Evolutionary conservation across 2,797 vertebrate species (phyloP), one percentile per base, ranked within the genome.

Genomic region (Fratercula arctica): DNA sequence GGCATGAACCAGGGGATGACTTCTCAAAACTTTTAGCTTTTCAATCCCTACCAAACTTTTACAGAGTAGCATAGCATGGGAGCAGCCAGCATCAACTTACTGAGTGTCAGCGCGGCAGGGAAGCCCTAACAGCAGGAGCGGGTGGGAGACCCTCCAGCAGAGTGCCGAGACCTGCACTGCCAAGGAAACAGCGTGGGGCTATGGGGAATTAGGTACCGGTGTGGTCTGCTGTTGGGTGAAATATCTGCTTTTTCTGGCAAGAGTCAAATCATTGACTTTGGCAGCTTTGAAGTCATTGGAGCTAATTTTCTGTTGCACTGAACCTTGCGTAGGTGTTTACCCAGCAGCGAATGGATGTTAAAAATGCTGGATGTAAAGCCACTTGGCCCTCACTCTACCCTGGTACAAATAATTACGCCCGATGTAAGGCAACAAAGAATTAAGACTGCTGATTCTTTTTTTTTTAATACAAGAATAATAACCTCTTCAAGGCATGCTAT

Each of bases 401-500:
- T 50, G 45, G 10, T 89, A 29, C 31, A 80, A 89, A 72, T 54
- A 57, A 80, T 54, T 63, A 60, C 0, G 3, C 6, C 18, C 59
- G 19, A 72, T 84, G 19, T 78, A 83, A 92, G 68, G 48, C 72
- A 94, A 87, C 85, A 89, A 75, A 76, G 53, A 90, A 85, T 77
- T 84, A 81, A 83, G 73, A 50, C 28, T 45, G 13, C 51, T 81
- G 66, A 61, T 92, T 79, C 29, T 81, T 85, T 80, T 93, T 80
- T 93, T 89, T 89, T 77, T 54, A 86, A 76, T 91, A 51, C 66
- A 75, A 78, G 75, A 91, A 91, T 69, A 94, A 93, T 54, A 94
- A 77, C 54, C 9, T 60, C 69, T 80, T 93, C 43, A 67, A 85
- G 39, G n/a, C 57, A 72, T 77, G 6, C 59, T 76, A 7, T 92